A percentile compares a stretch with the other conserved stretches of the same genome.
Conservation (phyloP, 2,797 vertebrate species). For the Dicrostonyx torquatus region DNA sequence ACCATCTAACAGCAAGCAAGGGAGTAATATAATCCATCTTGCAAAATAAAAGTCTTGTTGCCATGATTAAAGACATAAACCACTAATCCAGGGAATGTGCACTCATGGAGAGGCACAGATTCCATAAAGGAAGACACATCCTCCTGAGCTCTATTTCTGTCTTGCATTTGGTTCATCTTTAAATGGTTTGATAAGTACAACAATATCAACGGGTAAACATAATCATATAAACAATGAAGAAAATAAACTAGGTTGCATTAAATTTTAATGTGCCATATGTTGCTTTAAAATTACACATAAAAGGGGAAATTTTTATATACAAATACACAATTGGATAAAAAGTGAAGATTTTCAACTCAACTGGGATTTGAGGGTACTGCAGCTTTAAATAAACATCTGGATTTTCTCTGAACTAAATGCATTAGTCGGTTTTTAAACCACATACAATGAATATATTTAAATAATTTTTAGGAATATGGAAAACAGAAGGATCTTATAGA, state of each 20-base stretch:
- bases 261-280: neutral
- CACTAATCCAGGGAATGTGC: neutral
- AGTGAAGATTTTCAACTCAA: constrained; percentile 57
- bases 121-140: neutral
- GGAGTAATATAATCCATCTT: neutral
- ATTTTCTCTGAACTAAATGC: constrained; percentile 66
- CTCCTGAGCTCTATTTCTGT: neutral
- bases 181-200: constrained; percentile 53
- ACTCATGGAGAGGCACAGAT: neutral
- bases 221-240: constrained; percentile 56
- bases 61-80: neutral
- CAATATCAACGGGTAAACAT: constrained; percentile 7
- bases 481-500: constrained; percentile 53
- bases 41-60: neutral
- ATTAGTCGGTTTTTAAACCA: constrained; percentile 61
- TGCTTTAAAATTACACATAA: constrained; percentile 50
- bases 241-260: constrained; percentile 34
- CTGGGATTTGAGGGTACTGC: neutral
- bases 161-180: constrained; percentile 38
- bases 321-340: constrained; percentile 56
- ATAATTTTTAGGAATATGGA: constrained; percentile 61
- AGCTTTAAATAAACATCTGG: constrained; percentile 65
- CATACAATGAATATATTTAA: constrained; percentile 66
- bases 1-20: neutral
- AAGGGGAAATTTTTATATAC: constrained; percentile 21